These are phyloP conservation scores for Spodoptera picta DNA, from an alignment of 2,888 invertebrate genomes.

Conservation along the genomic window DNA sequence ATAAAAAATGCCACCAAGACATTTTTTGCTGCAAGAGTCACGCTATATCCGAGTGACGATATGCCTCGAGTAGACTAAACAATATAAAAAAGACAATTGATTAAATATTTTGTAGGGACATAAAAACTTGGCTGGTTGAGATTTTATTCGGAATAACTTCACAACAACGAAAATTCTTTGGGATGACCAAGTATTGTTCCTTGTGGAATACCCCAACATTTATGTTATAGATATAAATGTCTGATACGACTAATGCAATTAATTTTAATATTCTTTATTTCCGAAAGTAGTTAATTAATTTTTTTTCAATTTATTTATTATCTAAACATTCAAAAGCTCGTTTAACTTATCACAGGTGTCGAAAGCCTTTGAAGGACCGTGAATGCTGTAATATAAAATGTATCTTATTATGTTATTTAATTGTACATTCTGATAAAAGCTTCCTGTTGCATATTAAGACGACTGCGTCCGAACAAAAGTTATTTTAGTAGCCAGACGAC, in stretches of 20 bases:
- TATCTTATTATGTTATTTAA: constrained; percentile 19
- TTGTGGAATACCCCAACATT: constrained; percentile 3
- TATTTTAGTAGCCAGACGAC: constrained; percentile 62
- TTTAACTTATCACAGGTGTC: constrained; percentile 13
- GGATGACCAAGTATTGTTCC: constrained; percentile 2
- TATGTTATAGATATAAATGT: not conserved
- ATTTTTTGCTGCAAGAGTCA: constrained; percentile 27
- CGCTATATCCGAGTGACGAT: constrained; percentile 28
- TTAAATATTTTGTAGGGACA: constrained; percentile 2
- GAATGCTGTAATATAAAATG: constrained; percentile 13
- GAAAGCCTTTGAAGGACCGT: constrained; percentile 18
- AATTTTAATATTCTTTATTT: constrained; percentile 2
- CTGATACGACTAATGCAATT: not conserved
- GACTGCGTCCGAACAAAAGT: constrained; percentile 29
- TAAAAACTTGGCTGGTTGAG: constrained; percentile 17
- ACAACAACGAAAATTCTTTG: not conserved
- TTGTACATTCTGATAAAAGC: constrained; percentile 24
- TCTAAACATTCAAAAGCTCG: constrained; percentile 11
- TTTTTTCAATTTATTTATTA: constrained; percentile 17
- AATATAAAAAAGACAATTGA: constrained; percentile 29
- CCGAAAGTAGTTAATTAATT: constrained; percentile 2
- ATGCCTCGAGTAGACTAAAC: constrained; percentile 33
- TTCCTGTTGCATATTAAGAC: constrained; percentile 25
- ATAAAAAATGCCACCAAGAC: constrained; percentile 20
- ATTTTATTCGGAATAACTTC: constrained; percentile 5